Conservation (phyloP, 2,113 vertebrate species). For the Propithecus coquereli region DNA sequence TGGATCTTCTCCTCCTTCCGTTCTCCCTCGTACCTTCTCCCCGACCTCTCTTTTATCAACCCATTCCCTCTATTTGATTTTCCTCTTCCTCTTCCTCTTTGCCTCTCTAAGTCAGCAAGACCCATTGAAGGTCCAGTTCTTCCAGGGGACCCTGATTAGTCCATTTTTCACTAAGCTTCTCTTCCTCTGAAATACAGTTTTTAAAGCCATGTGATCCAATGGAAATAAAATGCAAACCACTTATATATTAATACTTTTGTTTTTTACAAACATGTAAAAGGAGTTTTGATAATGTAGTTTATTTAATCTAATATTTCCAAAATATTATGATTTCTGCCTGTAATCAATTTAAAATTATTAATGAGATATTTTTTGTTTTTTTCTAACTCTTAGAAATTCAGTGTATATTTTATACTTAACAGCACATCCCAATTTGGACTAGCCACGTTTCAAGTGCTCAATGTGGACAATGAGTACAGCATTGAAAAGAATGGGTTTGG, state of each 20-base stretch:
- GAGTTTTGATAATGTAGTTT: neutral
- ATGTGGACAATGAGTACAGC: neutral
- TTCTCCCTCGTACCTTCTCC: neutral
- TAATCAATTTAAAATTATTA: neutral
- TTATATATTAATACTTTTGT: neutral
- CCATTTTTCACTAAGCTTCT: neutral
- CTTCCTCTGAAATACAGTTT: neutral
- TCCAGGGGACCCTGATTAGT: neutral
- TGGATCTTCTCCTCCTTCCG: neutral
- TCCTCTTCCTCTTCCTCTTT: neutral
- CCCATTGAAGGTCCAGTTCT: neutral
- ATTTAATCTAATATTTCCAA: neutral
- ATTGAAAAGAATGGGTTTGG: neutral
- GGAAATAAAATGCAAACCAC: conserved; percentile 24
- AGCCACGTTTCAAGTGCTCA: neutral
- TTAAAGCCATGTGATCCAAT: neutral
- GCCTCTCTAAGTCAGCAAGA: neutral
- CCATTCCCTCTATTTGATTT: neutral
- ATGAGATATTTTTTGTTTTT: neutral
- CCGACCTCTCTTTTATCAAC: neutral
- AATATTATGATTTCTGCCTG: neutral
- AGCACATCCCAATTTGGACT: neutral
- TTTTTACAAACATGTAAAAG: conserved; percentile 19
- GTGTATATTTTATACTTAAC: neutral
- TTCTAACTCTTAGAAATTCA: neutral